Percentiles rank a stretch among this genome's conserved stretches.
phyloP scores from a whole-genome alignment of 2,888 invertebrate genomes.

The Melanostoma mellinum region DNA sequence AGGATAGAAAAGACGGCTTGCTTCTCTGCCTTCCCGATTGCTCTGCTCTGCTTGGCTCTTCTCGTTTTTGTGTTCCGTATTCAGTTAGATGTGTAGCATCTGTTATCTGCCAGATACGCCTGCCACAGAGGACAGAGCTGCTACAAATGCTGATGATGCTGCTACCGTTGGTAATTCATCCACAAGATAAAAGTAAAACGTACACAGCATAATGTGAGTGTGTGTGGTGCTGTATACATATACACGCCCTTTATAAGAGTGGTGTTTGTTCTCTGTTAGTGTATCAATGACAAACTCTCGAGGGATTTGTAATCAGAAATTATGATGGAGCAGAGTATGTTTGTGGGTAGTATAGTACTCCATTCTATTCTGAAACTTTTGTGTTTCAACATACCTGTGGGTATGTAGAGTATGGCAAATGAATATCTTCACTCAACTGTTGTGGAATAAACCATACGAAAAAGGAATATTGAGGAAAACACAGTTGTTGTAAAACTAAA shows the following conservation, averaged over 20 bases:
- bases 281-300: conserved; percentile 70
- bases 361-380: conserved; percentile 16
- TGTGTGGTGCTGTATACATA: background rate
- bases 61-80: background rate
- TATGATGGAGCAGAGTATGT: conserved; percentile 53
- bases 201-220: background rate
- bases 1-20: conserved; percentile 28
- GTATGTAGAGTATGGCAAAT: background rate
- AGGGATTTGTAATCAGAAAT: conserved; percentile 71
- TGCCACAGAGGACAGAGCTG: conserved; percentile 31
- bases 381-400: conserved; percentile 27
- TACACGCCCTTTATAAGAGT: background rate
- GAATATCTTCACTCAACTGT: too few relatives aligned
- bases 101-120: conserved; percentile 33
- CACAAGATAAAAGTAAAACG: conserved; percentile 8
- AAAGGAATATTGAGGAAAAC: conserved; percentile 14
- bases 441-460: background rate
- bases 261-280: conserved; percentile 28
- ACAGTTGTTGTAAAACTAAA: conserved; percentile 35
- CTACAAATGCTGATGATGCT: conserved; percentile 39
- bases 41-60: background rate
- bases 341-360: background rate
- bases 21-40: too few relatives aligned
- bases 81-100: conserved; percentile 26
- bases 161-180: conserved; percentile 30